Evolutionary conservation across 1,140 invertebrate species (phyloP).

Genomic region (Diploscapter pachys): DNA sequence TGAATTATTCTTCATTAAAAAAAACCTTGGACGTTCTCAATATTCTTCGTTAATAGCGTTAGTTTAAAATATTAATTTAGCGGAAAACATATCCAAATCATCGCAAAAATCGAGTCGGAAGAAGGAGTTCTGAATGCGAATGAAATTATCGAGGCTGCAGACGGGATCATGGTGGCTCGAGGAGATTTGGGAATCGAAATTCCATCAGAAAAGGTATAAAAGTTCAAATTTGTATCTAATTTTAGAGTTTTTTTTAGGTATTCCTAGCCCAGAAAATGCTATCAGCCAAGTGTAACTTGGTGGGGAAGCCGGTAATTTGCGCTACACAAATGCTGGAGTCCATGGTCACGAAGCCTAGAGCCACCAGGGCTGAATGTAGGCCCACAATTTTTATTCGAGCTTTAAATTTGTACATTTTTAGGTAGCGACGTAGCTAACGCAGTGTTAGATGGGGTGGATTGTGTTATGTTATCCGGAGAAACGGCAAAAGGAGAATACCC

Average conservation of each 20-base stretch:
- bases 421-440: constrained; percentile 69
- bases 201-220: constrained; percentile 79
- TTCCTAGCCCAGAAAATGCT: constrained; percentile 77
- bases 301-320: constrained; percentile 68
- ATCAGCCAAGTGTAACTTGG: constrained; percentile 61
- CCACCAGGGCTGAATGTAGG: constrained; percentile 64
- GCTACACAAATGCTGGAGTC: constrained; percentile 65
- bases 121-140: constrained; percentile 60
- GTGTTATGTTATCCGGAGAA: constrained; percentile 68
- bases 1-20: not conserved
- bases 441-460: constrained; percentile 70
- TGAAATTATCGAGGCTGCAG: constrained; percentile 61
- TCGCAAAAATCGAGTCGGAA: constrained; percentile 63
- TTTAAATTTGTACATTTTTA: not conserved
- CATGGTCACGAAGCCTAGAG: constrained; percentile 64
- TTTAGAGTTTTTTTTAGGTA: constrained; percentile 63
- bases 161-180: constrained; percentile 52
- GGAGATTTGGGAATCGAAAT: constrained; percentile 63
- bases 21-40: not conserved
- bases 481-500: constrained; percentile 68
- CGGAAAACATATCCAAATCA: constrained; percentile 72
- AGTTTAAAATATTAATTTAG: constrained; percentile 3
- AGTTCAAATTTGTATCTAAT: constrained; percentile 7
- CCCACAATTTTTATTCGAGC: constrained; percentile 2
- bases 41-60: not conserved